Evolutionary conservation across 2,113 vertebrate species (phyloP).

Genomic region (Pseudolaguvia tuberculata): DNA sequence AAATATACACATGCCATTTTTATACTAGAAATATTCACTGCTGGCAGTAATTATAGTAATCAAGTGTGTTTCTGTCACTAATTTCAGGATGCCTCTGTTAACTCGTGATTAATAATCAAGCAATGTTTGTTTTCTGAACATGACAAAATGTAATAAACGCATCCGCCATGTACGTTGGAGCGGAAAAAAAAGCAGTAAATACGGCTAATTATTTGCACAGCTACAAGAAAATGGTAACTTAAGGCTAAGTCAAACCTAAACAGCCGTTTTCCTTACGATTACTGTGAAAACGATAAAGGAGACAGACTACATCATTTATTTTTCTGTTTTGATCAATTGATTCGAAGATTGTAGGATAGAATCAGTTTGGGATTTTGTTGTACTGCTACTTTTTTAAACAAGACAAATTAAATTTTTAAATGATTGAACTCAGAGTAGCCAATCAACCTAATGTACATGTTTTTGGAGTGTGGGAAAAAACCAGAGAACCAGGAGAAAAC

Average conservation of each 20-base stretch:
- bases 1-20: conserved; percentile 16
- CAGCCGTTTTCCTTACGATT: conserved; percentile 17
- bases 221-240: conserved; percentile 12
- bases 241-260: conserved; percentile 17
- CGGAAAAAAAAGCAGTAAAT: conserved; percentile 8
- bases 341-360: background rate
- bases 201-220: conserved; percentile 24
- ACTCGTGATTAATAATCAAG: conserved; percentile 46
- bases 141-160: conserved; percentile 34
- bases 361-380: background rate
- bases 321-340: background rate
- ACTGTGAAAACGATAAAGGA: conserved; percentile 18
- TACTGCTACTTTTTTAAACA: background rate
- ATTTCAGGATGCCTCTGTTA: conserved; percentile 47
- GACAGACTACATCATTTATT: conserved; percentile 4
- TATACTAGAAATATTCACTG: conserved; percentile 42
- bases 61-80: conserved; percentile 45
- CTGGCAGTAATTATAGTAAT: conserved; percentile 46
- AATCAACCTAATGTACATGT: too few relatives aligned
- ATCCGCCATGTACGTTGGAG: conserved; percentile 33
- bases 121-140: conserved; percentile 44
- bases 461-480: too few relatives aligned
- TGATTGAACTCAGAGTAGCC: too few relatives aligned
- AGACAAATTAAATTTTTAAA: too few relatives aligned
- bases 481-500: too few relatives aligned